Conservation (phyloP, 2,797 vertebrate genomes). For the Rhinogobio ventralis region DNA sequence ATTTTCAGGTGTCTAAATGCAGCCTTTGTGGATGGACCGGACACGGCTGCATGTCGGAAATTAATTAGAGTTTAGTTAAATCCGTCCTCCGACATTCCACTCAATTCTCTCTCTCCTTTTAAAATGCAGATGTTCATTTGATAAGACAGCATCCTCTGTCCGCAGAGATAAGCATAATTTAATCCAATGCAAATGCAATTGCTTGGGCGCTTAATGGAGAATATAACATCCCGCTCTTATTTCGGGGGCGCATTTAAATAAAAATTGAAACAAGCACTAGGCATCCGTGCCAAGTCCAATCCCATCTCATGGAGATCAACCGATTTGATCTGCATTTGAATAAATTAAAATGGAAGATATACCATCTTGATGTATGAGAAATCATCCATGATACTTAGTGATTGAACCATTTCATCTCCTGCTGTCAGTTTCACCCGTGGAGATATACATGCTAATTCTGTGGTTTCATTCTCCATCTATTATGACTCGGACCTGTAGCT, state of each 20-base stretch:
- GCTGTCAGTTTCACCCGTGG: constrained; percentile 22
- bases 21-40: constrained; percentile 27
- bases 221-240: constrained; percentile 31
- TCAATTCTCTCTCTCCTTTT: constrained; percentile 36
- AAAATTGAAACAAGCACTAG: constrained; percentile 43
- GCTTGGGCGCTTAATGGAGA: constrained; percentile 43
- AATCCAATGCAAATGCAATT: constrained; percentile 57
- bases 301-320: constrained; percentile 37
- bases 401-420: constrained; percentile 33
- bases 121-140: constrained; percentile 51
- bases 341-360: constrained; percentile 24
- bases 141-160: constrained; percentile 37
- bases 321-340: constrained; percentile 46
- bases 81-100: constrained; percentile 17
- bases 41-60: constrained; percentile 33
- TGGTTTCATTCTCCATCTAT: constrained; percentile 11
- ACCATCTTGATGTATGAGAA: constrained; percentile 23
- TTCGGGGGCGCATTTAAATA: constrained; percentile 40
- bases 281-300: constrained; percentile 22
- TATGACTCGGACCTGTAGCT: constrained; percentile 31
- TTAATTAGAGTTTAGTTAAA: constrained; percentile 32
- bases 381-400: constrained; percentile 4
- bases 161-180: constrained; percentile 39
- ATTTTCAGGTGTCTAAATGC: constrained; percentile 36
- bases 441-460: constrained; percentile 37